Conservation (phyloP, 2,888 invertebrate species). For the Drosophila kanekoi region DNA sequence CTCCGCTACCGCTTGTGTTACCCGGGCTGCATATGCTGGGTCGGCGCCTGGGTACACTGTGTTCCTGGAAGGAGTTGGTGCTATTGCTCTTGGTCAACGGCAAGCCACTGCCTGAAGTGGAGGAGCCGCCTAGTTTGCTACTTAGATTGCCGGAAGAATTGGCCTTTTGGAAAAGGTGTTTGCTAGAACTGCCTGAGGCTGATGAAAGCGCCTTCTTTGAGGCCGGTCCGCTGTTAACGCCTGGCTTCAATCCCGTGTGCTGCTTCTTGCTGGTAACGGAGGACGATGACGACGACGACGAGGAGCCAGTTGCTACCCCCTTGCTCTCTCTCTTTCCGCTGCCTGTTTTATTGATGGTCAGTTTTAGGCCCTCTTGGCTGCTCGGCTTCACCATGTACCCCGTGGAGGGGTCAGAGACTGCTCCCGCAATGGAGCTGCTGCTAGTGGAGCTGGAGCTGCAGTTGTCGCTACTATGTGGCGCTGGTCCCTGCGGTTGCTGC, state of each 20-base stretch:
- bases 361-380: conserved; percentile 93
- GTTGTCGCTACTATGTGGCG: conserved; percentile 51
- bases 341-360: conserved; percentile 95
- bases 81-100: conserved; percentile 83
- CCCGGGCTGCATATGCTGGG: conserved; percentile 66
- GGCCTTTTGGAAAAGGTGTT: conserved; percentile 84
- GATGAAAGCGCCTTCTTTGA: conserved; percentile 87
- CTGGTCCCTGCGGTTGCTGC: conserved; percentile 39
- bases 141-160: conserved; percentile 84
- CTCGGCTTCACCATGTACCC: conserved; percentile 96
- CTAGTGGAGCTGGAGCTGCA: conserved; percentile 31
- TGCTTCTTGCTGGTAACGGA: conserved; percentile 85
- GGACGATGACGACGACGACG: conserved; percentile 21
- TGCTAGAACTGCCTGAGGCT: conserved; percentile 84
- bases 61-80: conserved; percentile 81
- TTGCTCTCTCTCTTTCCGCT: conserved; percentile 85
- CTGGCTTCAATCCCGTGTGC: conserved; percentile 93
- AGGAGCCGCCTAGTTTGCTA: conserved; percentile 68
- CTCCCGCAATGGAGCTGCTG: conserved; percentile 44
- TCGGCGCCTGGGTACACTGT: conserved; percentile 55
- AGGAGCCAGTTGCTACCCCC: conserved; percentile 19
- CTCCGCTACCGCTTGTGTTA: conserved; percentile 30
- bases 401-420: conserved; percentile 85
- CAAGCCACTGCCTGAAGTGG: conserved; percentile 56
- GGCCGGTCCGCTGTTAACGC: conserved; percentile 94